Evolutionary conservation across 1,140 invertebrate species (phyloP).

Genomic region (Coptotermes formosanus): DNA sequence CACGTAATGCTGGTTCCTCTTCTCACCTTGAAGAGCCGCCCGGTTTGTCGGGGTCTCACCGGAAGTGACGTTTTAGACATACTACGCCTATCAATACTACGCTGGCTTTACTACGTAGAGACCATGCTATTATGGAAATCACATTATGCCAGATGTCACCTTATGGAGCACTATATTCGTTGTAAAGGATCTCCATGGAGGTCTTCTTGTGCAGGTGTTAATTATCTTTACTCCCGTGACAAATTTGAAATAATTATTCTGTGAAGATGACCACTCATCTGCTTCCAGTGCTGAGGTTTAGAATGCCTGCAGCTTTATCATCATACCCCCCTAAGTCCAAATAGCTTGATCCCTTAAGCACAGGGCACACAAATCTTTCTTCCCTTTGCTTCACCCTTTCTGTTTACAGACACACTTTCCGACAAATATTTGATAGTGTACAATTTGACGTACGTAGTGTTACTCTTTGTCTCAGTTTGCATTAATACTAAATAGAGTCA

Average conservation of each 20-base stretch:
- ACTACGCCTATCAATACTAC: neutral
- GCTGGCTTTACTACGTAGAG: conserved; percentile 15
- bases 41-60: conserved; percentile 38
- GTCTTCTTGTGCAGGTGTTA: neutral
- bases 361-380: too few relatives aligned
- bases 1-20: conserved; percentile 28
- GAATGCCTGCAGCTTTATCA: neutral
- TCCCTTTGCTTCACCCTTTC: too few relatives aligned
- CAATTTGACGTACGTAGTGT: too few relatives aligned
- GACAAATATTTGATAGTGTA: too few relatives aligned
- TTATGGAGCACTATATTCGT: too few relatives aligned
- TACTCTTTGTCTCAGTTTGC: too few relatives aligned
- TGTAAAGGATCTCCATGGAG: too few relatives aligned
- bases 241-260: neutral
- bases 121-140: neutral
- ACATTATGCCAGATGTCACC: too few relatives aligned
- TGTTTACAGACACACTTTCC: too few relatives aligned
- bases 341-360: neutral
- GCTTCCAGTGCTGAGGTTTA: neutral
- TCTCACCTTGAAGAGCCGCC: conserved; percentile 43
- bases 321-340: neutral
- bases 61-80: conserved; percentile 41
- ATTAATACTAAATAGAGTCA: too few relatives aligned
- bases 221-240: neutral
- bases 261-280: too few relatives aligned